Evolutionary conservation across 1,140 invertebrate species (phyloP).

Genomic region (Drosophila nannoptera): DNA sequence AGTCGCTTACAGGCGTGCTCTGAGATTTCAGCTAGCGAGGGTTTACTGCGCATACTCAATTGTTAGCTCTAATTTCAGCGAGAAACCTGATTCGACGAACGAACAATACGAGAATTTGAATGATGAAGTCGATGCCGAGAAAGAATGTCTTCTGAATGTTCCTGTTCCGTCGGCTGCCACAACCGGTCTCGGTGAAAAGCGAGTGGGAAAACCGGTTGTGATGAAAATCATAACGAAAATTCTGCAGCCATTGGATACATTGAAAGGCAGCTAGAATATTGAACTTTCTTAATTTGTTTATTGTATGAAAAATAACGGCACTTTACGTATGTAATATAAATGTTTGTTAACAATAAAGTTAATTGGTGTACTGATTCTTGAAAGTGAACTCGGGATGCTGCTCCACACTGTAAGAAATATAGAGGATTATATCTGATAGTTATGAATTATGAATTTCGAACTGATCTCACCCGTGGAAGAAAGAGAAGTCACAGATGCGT

Average conservation of each 20-base stretch:
- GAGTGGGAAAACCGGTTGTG: slow-evolving; percentile 60
- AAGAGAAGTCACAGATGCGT: slow-evolving; percentile 84
- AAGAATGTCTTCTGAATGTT: slow-evolving; percentile 8
- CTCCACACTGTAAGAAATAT: slow-evolving; percentile 81
- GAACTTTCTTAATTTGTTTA: neutral
- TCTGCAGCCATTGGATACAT: slow-evolving; percentile 50
- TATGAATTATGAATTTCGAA: too few relatives aligned
- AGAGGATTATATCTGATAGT: neutral
- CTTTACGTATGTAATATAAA: slow-evolving; percentile 1
- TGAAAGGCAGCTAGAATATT: slow-evolving; percentile 34
- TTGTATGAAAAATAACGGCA: slow-evolving; percentile 1
- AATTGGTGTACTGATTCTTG: slow-evolving; percentile 61
- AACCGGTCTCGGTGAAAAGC: slow-evolving; percentile 11
- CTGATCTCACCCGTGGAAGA: slow-evolving; percentile 79
- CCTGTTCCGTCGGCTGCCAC: neutral
- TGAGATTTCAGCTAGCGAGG: neutral
- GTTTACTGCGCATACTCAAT: slow-evolving; percentile 5
- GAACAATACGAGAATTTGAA: slow-evolving; percentile 4
- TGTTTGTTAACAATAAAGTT: slow-evolving; percentile 16
- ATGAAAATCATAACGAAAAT: slow-evolving; percentile 71
- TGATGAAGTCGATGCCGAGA: slow-evolving; percentile 28
- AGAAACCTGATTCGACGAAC: neutral
- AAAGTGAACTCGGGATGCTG: slow-evolving; percentile 85
- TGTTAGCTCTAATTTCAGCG: slow-evolving; percentile 31
- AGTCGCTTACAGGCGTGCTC: too few relatives aligned